Base-by-base conservation (phyloP, 1,140 invertebrate species). In the Calephelis virginiensis region DNA sequence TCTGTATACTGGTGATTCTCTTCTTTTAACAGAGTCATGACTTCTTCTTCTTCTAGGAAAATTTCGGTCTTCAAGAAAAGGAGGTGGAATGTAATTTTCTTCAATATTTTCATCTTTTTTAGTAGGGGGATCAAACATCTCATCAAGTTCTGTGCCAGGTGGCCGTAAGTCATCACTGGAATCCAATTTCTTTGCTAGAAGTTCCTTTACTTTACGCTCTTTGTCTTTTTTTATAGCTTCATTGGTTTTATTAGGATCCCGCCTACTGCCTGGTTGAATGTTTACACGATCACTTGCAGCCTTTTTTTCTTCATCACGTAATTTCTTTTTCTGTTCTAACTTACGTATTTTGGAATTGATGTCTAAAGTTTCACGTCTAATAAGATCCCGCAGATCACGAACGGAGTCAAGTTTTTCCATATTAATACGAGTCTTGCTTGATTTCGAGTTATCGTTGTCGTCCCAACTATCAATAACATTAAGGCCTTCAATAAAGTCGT, bases 401-500 rank as follows among this genome's bases (percentile, higher is more conserved):
- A 83, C 81, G 48, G 71, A 77, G 13, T 80, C 75, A 4, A 86
- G 7, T 5, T 70, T 64, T 28, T 80, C 74, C 6, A 72, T 37
- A 38, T 79, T 63, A 17, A 79, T 75, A 45, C 66, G 66, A 40
- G 60, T 11, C 40, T 7, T 43, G 3, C 40, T 43, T 53, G 38
- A 45, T 62, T 53, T 50, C 45, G 49, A 53, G 56, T 67, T 74
- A 4, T 76, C 78, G 8, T 73, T 72, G 43, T 85, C 83, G 38
- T 82, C 78, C 85, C 83, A 89, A 73, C 83, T 87, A 64, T 91
- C 89, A 50, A 91, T 82, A 28, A 91, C 86, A 83, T 81, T 86
- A 38, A 90, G 80, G 75, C 88, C 86, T 75, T 89, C 77, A 62
- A 91, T 86, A 70, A 91, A 91, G 5, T 89, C 85, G 46, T 89